phyloP scores from a whole-genome alignment of 2,797 vertebrate species.

The Emys orbicularis region DNA sequence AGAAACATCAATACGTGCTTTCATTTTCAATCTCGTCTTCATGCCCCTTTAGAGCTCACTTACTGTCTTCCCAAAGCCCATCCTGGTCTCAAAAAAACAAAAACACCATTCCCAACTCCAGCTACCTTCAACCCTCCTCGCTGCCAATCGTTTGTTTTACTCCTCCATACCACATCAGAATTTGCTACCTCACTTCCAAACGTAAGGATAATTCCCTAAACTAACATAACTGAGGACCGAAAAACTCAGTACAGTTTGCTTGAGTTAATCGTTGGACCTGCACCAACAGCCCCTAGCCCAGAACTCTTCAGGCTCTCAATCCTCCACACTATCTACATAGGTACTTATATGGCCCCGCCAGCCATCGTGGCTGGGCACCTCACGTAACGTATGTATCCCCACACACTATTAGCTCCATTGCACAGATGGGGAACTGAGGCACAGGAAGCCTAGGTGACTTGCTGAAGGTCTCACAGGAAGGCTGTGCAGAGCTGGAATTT shows the following conservation, averaged over 20 bases:
- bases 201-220: not conserved
- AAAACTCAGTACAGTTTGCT: not conserved
- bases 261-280: not conserved
- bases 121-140: conserved; percentile 46
- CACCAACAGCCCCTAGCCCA: not conserved
- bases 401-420: not conserved
- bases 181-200: not conserved
- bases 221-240: not conserved
- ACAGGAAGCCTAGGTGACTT: not conserved
- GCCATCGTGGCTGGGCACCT: not conserved
- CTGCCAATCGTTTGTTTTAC: not conserved
- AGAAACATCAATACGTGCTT: conserved; percentile 44
- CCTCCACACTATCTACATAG: not conserved
- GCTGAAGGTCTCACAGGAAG: not conserved
- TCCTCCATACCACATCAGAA: not conserved
- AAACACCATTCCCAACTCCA: not conserved
- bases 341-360: not conserved
- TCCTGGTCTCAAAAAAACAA: conserved; percentile 8
- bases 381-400: not conserved
- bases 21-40: conserved; percentile 42
- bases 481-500: not conserved
- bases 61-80: conserved; percentile 38
- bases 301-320: not conserved
- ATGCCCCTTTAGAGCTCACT: conserved; percentile 39
- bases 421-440: not conserved